Conservation (phyloP, 92 coral and sea anemone genomes). For the Paragorgia papillata region DNA sequence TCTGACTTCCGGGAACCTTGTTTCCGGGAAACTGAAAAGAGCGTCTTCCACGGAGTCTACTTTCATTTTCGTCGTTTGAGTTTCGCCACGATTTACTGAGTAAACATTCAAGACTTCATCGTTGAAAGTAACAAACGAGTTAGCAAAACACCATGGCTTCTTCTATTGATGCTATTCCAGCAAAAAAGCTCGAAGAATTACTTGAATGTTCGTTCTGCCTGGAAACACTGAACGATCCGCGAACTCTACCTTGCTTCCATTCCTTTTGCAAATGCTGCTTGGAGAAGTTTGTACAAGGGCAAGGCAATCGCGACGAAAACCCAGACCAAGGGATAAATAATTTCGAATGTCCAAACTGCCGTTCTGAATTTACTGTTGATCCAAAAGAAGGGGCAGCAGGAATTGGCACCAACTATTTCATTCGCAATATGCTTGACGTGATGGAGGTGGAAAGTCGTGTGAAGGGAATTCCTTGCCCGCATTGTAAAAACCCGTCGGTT, state of each 20-base stretch:
- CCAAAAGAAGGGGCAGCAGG: conserved; percentile 2
- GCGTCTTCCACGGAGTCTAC: too few species aligned
- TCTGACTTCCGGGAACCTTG: too few species aligned
- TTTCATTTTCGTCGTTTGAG: too few species aligned
- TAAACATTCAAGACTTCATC: too few species aligned
- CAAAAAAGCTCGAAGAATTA: background rate
- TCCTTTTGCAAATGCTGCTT: conserved; percentile 9
- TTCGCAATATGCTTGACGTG: conserved; percentile 8
- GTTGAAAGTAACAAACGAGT: too few species aligned
- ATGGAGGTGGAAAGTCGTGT: background rate
- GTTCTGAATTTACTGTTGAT: background rate
- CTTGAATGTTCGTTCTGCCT: conserved; percentile 1
- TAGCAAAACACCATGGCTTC: conserved; percentile 3
- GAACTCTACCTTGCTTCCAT: conserved; percentile 13
- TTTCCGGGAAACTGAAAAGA: too few species aligned
- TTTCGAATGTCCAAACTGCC: background rate
- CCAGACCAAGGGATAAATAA: background rate
- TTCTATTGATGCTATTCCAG: background rate
- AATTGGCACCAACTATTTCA: background rate
- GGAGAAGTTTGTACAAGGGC: background rate
- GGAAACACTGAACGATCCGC: conserved; percentile 12
- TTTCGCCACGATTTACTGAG: too few species aligned
- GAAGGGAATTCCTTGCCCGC: background rate
- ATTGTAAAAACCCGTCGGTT: background rate
- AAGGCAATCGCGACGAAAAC: background rate